Evolutionary conservation across 2,888 invertebrate species (phyloP).

Genomic region (Eupithecia subfuscata): DNA sequence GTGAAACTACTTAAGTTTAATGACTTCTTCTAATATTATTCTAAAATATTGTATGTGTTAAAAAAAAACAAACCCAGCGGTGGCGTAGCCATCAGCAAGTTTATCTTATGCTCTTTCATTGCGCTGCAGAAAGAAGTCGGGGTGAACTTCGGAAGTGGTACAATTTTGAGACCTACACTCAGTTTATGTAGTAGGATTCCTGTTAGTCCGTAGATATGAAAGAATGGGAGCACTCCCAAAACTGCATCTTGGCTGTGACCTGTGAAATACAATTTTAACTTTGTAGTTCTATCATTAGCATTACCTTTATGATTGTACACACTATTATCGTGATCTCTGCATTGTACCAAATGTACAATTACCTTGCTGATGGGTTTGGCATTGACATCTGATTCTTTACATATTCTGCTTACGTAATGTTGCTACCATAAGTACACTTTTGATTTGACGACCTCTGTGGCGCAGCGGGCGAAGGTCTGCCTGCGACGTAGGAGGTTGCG

Average conservation of each 20-base stretch:
- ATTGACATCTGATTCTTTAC: background rate
- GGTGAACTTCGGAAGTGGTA: conserved; percentile 89
- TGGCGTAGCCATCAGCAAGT: conserved; percentile 87
- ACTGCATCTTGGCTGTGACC: conserved; percentile 82
- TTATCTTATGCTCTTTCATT: conserved; percentile 84
- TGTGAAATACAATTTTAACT: conserved; percentile 45
- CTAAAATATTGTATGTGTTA: background rate
- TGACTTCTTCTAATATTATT: background rate
- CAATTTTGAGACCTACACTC: conserved; percentile 84
- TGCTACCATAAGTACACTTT: background rate
- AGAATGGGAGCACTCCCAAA: conserved; percentile 88
- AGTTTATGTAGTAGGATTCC: conserved; percentile 83
- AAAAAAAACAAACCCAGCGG: conserved; percentile 84
- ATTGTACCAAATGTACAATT: background rate
- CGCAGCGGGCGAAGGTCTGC: no score
- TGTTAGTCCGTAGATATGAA: conserved; percentile 89
- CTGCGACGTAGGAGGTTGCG: no score
- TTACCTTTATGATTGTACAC: background rate
- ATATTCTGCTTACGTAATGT: background rate
- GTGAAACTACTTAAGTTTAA: background rate
- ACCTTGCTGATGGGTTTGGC: background rate
- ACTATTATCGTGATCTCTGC: background rate
- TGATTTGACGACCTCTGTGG: no score
- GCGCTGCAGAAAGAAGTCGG: conserved; percentile 86
- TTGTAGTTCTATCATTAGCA: background rate